Conservation (phyloP, 2,797 vertebrate genomes). For the Agapornis canus region DNA sequence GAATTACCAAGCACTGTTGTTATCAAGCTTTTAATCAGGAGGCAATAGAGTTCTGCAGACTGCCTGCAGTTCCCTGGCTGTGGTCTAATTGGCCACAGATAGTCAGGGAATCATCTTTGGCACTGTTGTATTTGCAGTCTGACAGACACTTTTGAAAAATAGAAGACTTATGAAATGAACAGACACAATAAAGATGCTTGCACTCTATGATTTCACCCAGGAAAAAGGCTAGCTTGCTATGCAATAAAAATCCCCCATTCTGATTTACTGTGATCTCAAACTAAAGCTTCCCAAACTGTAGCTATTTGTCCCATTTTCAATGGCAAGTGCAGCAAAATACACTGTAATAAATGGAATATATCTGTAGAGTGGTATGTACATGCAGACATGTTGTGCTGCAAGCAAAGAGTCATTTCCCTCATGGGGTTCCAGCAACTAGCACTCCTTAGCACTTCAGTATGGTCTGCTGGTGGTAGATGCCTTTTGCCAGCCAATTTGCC, state of each 20-base stretch:
- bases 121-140: neutral
- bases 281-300: neutral
- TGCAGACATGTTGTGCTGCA: neutral
- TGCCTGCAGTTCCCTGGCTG: neutral
- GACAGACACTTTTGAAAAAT: constrained; percentile 11
- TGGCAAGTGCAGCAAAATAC: constrained; percentile 6
- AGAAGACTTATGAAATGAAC: neutral
- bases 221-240: constrained; percentile 18
- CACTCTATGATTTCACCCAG: neutral
- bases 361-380: neutral
- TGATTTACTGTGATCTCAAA: constrained; percentile 4
- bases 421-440: neutral
- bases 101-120: neutral
- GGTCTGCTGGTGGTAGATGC: neutral
- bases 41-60: neutral
- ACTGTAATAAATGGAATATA: neutral
- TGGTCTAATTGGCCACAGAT: neutral
- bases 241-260: neutral
- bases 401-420: neutral
- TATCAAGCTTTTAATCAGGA: neutral
- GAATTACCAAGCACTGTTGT: neutral
- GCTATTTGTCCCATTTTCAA: constrained; percentile 30
- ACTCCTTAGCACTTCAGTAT: neutral
- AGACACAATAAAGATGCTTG: neutral
- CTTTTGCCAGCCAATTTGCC: constrained; percentile 3